Evolutionary conservation across 2,797 vertebrate genomes (phyloP).

Genomic region (Semotilus atromaculatus): DNA sequence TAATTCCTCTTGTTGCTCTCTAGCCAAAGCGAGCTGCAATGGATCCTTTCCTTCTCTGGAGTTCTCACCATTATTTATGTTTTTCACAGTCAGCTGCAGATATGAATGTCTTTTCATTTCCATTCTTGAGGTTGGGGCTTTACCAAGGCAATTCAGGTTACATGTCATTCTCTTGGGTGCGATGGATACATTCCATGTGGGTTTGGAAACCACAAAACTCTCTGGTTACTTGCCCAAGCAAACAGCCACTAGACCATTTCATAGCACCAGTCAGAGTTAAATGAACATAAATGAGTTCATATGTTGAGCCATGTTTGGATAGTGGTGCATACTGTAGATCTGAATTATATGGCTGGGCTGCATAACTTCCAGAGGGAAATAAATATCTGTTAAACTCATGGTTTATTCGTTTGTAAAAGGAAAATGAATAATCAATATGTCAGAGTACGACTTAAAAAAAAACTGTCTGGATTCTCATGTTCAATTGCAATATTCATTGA

Average conservation of each 20-base stretch:
- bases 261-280: constrained; percentile 55
- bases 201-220: constrained; percentile 57
- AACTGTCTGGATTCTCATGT: not conserved
- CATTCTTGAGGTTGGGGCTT: constrained; percentile 46
- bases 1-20: constrained; percentile 52
- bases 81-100: constrained; percentile 43
- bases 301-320: constrained; percentile 43
- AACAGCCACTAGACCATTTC: constrained; percentile 57
- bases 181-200: constrained; percentile 64
- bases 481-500: not conserved
- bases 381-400: constrained; percentile 37
- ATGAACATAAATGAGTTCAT: constrained; percentile 50
- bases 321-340: constrained; percentile 8
- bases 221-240: constrained; percentile 56
- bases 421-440: constrained; percentile 26
- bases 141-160: constrained; percentile 62
- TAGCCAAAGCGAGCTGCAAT: constrained; percentile 48
- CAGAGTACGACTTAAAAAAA: not conserved
- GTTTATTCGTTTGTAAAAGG: constrained; percentile 6
- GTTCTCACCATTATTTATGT: constrained; percentile 48
- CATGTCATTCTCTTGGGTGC: constrained; percentile 61
- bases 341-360: constrained; percentile 26
- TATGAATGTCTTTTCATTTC: constrained; percentile 47
- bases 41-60: constrained; percentile 51
- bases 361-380: constrained; percentile 41